Percentiles rank a stretch among this genome's conserved stretches.
These are phyloP conservation scores for Chelon labrosus DNA, from an alignment of 2,797 vertebrate species.

Conservation along the genomic window DNA sequence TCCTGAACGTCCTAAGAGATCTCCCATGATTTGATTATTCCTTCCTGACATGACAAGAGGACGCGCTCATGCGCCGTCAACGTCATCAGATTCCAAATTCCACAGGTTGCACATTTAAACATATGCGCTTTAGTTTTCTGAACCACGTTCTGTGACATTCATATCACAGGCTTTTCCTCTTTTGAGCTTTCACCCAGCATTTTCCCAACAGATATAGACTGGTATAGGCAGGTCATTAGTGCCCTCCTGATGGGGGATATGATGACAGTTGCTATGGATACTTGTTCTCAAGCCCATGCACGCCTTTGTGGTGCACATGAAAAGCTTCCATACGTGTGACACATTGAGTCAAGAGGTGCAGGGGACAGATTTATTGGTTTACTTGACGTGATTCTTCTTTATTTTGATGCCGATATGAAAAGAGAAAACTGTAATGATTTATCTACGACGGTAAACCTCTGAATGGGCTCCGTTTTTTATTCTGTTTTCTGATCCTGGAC, in stretches of 20 bases:
- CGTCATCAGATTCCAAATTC: neutral
- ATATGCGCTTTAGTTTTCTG: neutral
- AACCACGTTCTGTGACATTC: neutral
- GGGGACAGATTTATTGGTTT: neutral
- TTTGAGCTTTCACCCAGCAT: neutral
- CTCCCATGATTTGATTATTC: neutral
- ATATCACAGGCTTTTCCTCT: neutral
- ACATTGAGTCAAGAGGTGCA: too few species aligned
- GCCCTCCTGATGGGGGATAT: neutral
- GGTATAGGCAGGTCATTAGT: neutral
- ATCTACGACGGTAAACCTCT: neutral
- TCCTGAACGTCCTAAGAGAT: neutral
- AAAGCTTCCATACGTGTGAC: too few species aligned
- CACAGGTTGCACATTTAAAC: neutral
- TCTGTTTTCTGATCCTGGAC: neutral
- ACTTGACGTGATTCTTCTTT: too few species aligned
- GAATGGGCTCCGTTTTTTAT: neutral
- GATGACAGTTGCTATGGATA: conserved; percentile 42
- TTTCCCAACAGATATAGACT: neutral
- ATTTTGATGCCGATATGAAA: too few species aligned
- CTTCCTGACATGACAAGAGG: neutral
- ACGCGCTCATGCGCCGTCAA: neutral
- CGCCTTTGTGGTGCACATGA: neutral
- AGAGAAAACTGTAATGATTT: too few species aligned
- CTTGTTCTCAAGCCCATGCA: neutral